A percentile compares a stretch with the other conserved stretches of the same genome.
Evolutionary conservation across 2,888 invertebrate species (phyloP).

Genomic region (Macaria liturata): DNA sequence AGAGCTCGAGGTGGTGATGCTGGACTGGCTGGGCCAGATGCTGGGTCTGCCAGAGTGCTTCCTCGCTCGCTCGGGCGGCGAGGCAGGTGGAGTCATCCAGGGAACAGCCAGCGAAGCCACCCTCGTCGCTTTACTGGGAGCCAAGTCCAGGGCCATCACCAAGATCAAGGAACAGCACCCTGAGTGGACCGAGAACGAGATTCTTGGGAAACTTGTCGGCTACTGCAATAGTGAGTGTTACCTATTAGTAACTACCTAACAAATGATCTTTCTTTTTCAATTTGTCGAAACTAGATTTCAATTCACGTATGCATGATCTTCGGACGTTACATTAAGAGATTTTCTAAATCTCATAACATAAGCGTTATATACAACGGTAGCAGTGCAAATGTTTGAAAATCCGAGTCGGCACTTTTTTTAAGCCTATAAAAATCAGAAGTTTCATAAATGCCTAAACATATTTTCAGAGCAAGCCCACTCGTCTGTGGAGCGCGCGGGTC

Average conservation of each 20-base stretch:
- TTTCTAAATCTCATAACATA: too few relatives aligned
- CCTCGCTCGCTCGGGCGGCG: conserved; percentile 91
- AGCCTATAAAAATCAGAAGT: too few relatives aligned
- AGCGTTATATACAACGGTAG: too few relatives aligned
- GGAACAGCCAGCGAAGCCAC: conserved; percentile 98
- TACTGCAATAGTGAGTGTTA: conserved; percentile 90
- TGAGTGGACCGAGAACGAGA: conserved; percentile 88
- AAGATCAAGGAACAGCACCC: conserved; percentile 88
- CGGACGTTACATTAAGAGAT: too few relatives aligned
- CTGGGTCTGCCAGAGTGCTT: conserved; percentile 93
- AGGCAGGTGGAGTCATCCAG: conserved; percentile 95
- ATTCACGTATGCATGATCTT: too few relatives aligned
- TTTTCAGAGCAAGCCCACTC: conserved; percentile 93
- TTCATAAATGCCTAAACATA: too few relatives aligned
- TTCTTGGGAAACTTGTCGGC: conserved; percentile 91
- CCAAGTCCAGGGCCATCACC: conserved; percentile 89
- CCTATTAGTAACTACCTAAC: too few relatives aligned
- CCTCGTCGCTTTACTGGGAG: conserved; percentile 94
- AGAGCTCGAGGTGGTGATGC: conserved; percentile 96
- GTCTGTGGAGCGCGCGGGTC: conserved; percentile 95
- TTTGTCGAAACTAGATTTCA: too few relatives aligned
- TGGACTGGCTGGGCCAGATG: conserved; percentile 98
- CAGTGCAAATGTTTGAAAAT: too few relatives aligned
- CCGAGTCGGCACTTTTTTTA: too few relatives aligned
- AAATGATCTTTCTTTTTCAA: too few relatives aligned